Evolutionary conservation across 2,888 invertebrate species (phyloP).

Genomic region (Drosophila melanosoma): DNA sequence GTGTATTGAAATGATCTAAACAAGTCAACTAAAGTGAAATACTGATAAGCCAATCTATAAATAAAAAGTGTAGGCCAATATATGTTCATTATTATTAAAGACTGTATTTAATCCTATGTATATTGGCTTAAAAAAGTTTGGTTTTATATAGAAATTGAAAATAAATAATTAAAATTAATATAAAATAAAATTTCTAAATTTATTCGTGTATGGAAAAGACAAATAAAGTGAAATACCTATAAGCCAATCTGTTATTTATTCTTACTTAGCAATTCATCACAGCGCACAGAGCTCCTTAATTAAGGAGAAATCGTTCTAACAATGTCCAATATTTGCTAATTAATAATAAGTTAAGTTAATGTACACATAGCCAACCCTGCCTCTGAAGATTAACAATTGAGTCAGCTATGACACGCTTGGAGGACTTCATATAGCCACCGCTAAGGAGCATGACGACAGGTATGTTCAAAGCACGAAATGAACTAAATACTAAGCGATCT

Average conservation of each 20-base stretch:
- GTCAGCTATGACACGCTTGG: conserved; percentile 92
- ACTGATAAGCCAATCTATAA: not conserved
- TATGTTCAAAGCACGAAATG: conserved; percentile 87
- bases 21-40: not conserved
- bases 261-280: conserved; percentile 12
- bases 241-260: not conserved
- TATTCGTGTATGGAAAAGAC: not conserved
- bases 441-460: conserved; percentile 95
- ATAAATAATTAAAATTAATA: not conserved
- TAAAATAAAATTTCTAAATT: not conserved
- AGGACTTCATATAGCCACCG: conserved; percentile 92
- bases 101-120: not conserved
- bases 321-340: conserved; percentile 1
- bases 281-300: conserved; percentile 14
- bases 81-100: not conserved
- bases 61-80: not conserved
- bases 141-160: not conserved
- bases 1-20: not conserved
- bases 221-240: not conserved
- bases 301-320: conserved; percentile 12
- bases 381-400: conserved; percentile 92
- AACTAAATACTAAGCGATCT: conserved; percentile 93
- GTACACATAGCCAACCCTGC: conserved; percentile 85
- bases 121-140: not conserved
- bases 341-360: not conserved